A percentile compares a stretch with the other conserved stretches of the same genome.
phyloP scores from a whole-genome alignment of 2,797 vertebrate species.

The Halcyon smyrnensis region DNA sequence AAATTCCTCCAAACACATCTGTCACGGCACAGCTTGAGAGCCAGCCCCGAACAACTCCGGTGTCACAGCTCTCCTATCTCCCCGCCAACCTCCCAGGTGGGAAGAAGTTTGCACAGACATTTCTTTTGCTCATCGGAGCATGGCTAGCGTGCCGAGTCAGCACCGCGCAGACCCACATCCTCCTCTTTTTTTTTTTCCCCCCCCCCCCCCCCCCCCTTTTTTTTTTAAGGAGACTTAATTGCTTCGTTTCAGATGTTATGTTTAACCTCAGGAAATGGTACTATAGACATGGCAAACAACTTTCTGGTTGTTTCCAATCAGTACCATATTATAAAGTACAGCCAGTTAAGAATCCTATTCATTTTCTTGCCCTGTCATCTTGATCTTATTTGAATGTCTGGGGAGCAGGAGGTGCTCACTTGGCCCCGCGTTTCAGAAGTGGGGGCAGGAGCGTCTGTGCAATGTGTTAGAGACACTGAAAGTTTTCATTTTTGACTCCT shows the following conservation, averaged over 20 bases:
- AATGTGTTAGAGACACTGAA: slow-evolving; percentile 94
- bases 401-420: slow-evolving; percentile 79
- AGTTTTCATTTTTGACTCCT: slow-evolving; percentile 97
- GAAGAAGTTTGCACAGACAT: slow-evolving; percentile 53
- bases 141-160: slow-evolving; percentile 60
- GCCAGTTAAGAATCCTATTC: slow-evolving; percentile 82
- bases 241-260: slow-evolving; percentile 89
- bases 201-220: too few species aligned
- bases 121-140: slow-evolving; percentile 54
- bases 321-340: slow-evolving; percentile 80
- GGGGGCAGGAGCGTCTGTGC: slow-evolving; percentile 80
- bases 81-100: slow-evolving; percentile 66
- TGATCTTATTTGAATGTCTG: slow-evolving; percentile 88
- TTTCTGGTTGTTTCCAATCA: slow-evolving; percentile 84
- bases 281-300: slow-evolving; percentile 84
- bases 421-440: slow-evolving; percentile 69
- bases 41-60: slow-evolving; percentile 55
- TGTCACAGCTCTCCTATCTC: slow-evolving; percentile 62
- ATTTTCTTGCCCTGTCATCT: slow-evolving; percentile 82
- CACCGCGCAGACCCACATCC: slow-evolving; percentile 29
- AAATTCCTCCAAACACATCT: slow-evolving; percentile 70
- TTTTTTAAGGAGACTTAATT: slow-evolving; percentile 78
- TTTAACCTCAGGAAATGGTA: slow-evolving; percentile 93
- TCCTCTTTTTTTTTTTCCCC: not conserved
- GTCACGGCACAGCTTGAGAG: slow-evolving; percentile 63